Percentiles rank a stretch among this genome's conserved stretches.
Conservation (phyloP, 2,113 vertebrate genomes). For the Chaetops frenatus region DNA sequence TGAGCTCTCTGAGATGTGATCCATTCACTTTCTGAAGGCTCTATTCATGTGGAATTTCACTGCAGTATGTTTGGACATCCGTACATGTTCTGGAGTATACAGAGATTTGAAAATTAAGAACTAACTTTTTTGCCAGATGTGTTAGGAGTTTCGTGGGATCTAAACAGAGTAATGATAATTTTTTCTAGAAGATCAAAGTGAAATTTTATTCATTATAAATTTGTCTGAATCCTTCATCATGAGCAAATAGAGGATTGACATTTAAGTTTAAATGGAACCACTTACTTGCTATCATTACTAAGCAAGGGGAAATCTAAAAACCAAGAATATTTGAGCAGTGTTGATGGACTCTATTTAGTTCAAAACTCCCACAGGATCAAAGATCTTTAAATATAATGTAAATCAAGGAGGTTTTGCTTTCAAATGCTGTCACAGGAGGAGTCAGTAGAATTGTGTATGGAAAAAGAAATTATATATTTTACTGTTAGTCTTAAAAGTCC, state of each 20-base stretch:
- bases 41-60: background rate
- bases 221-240: background rate
- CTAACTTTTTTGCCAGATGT: background rate
- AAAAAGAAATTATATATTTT: background rate
- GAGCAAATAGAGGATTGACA: background rate
- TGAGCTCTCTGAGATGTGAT: background rate
- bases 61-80: background rate
- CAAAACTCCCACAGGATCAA: background rate
- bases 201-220: background rate
- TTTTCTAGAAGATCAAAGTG: background rate
- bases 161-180: background rate
- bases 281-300: background rate
- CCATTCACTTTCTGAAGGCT: background rate
- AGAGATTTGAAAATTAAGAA: background rate
- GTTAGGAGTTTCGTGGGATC: background rate
- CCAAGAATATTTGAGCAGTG: background rate
- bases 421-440: background rate
- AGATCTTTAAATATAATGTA: background rate
- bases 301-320: background rate
- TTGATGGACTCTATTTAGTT: background rate
- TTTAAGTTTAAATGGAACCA: background rate
- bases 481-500: background rate
- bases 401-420: background rate
- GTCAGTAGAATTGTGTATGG: background rate
- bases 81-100: background rate